These are phyloP conservation scores for Strigamia transsilvanica DNA, from an alignment of 2,888 invertebrate genomes.

Conservation along the genomic window DNA sequence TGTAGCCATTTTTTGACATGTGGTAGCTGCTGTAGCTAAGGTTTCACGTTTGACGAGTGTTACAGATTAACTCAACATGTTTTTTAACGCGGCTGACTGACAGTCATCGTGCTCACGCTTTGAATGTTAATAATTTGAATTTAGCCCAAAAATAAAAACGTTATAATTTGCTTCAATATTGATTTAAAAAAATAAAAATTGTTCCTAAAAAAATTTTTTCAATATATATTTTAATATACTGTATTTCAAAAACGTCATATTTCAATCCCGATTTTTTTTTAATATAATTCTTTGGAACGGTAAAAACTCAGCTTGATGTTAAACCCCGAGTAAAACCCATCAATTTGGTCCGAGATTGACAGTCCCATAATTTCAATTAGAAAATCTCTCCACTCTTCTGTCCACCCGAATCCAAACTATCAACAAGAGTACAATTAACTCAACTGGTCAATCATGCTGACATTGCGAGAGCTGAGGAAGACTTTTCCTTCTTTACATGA, in stretches of 20 bases:
- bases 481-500: constrained; percentile 12
- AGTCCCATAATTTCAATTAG: constrained; percentile 33
- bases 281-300: too few relatives aligned
- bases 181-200: too few relatives aligned
- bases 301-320: too few relatives aligned
- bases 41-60: constrained; percentile 14
- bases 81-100: background rate
- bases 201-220: too few relatives aligned
- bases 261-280: too few relatives aligned
- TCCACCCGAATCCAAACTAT: constrained; percentile 23
- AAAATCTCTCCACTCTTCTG: constrained; percentile 6
- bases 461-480: constrained; percentile 1
- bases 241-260: too few relatives aligned
- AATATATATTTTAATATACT: too few relatives aligned
- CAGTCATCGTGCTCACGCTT: background rate
- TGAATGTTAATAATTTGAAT: too few relatives aligned
- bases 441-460: constrained; percentile 37
- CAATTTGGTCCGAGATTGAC: constrained; percentile 7
- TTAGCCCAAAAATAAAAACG: too few relatives aligned
- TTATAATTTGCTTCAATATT: too few relatives aligned
- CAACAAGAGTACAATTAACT: constrained; percentile 35
- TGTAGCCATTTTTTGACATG: constrained; percentile 11
- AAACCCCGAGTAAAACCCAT: background rate
- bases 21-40: background rate
- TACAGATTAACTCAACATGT: background rate